A percentile compares a stretch with the other conserved stretches of the same genome.
phyloP scores from a whole-genome alignment of 2,797 vertebrate species.

The Typhlichthys subterraneus region DNA sequence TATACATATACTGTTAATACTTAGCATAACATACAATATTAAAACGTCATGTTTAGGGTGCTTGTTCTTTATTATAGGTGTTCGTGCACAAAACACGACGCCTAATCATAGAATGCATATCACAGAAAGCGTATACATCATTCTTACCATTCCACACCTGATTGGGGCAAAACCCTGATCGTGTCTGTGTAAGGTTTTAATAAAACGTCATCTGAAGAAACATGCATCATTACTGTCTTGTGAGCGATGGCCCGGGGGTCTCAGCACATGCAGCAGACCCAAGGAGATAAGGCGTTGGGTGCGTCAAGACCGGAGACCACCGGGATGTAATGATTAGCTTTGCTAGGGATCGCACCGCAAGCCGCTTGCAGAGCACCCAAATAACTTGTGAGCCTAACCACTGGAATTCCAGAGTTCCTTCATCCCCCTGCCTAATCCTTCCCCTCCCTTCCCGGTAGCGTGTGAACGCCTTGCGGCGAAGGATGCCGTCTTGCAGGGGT shows the following conservation, averaged over 20 bases:
- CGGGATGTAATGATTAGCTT: conserved; percentile 69
- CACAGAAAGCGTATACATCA: neutral
- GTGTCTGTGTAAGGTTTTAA: too few species aligned
- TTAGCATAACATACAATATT: too few species aligned
- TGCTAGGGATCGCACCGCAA: conserved; percentile 63
- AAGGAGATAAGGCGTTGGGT: conserved; percentile 39
- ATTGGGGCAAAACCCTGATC: neutral
- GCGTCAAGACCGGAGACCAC: conserved; percentile 58
- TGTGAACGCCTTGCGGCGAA: conserved; percentile 78
- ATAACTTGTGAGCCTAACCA: conserved; percentile 74
- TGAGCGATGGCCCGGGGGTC: conserved; percentile 20
- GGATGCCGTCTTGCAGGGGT: conserved; percentile 63
- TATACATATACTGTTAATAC: too few species aligned
- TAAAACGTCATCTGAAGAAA: too few species aligned
- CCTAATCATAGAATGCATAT: neutral
- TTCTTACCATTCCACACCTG: neutral
- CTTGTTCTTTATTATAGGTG: neutral
- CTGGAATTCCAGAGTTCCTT: conserved; percentile 68
- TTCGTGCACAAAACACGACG: neutral
- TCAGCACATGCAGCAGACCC: conserved; percentile 29
- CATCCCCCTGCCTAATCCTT: conserved; percentile 59
- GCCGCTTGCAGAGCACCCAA: conserved; percentile 68
- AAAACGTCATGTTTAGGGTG: too few species aligned
- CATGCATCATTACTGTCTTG: conserved; percentile 5
- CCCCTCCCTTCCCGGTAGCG: conserved; percentile 46